These are phyloP conservation scores for Sylvilagus floridanus DNA, from an alignment of 2,797 vertebrate species.

Conservation along the genomic window DNA sequence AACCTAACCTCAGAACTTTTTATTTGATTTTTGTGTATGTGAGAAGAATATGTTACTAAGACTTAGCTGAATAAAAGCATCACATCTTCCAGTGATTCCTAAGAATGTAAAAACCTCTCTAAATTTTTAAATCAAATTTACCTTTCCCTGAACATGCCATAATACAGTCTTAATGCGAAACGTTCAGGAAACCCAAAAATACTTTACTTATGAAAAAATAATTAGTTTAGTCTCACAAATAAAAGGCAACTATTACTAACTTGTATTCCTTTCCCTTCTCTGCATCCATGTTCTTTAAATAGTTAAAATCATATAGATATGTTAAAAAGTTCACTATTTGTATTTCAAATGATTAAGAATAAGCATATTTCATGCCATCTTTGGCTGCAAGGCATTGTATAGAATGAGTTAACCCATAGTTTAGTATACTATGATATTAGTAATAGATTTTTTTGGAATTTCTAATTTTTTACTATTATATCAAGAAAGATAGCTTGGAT, in stretches of 20 bases:
- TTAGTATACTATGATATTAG: slow-evolving; percentile 9
- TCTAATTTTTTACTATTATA: slow-evolving; percentile 13
- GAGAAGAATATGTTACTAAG: background rate
- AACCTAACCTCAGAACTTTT: slow-evolving; percentile 38
- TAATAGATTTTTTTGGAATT: background rate
- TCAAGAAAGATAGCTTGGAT: background rate
- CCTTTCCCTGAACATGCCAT: slow-evolving; percentile 38
- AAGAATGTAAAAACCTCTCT: background rate
- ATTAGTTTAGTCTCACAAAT: background rate
- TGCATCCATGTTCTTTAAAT: background rate
- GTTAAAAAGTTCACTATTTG: background rate
- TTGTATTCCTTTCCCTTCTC: background rate
- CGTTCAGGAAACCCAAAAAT: background rate
- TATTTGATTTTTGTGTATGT: slow-evolving; percentile 23
- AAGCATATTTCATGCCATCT: background rate
- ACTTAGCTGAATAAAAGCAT: slow-evolving; percentile 41
- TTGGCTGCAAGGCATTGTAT: background rate
- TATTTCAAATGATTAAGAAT: slow-evolving; percentile 37
- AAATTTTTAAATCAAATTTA: slow-evolving; percentile 31
- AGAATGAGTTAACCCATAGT: background rate
- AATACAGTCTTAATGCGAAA: background rate
- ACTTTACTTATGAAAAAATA: background rate
- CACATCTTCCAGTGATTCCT: background rate
- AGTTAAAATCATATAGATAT: slow-evolving; percentile 47
- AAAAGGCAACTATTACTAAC: background rate